A percentile compares a stretch with the other conserved stretches of the same genome.
These are phyloP conservation scores for Drosophila testacea DNA, from an alignment of 2,888 invertebrate species.

Conservation along the genomic window DNA sequence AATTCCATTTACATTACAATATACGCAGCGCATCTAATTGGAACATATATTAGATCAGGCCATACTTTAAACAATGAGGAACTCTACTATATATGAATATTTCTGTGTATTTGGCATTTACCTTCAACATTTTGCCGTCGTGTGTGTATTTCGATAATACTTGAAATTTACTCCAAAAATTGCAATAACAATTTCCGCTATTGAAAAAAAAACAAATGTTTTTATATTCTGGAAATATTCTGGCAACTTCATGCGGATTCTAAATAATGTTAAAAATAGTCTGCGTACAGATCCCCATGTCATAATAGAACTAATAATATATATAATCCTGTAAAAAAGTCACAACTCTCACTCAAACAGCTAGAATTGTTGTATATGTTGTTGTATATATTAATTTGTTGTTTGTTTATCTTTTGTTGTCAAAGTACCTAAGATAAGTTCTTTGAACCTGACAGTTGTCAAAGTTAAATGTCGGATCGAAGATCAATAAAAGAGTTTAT, in stretches of 20 bases:
- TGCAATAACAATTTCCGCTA: background rate
- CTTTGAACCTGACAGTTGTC: background rate
- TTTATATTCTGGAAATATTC: background rate
- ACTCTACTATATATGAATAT: constrained; percentile 21
- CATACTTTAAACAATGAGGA: constrained; percentile 40
- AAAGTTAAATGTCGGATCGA: background rate
- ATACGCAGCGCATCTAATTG: constrained; percentile 58
- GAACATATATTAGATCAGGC: constrained; percentile 9
- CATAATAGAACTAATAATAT: background rate
- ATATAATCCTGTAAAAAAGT: background rate
- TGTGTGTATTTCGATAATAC: background rate
- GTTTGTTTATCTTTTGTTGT: background rate
- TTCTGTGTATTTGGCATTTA: background rate
- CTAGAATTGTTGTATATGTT: too few species aligned
- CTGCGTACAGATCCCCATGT: too few species aligned
- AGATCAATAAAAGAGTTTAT: background rate
- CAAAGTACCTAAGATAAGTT: background rate
- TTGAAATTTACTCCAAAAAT: background rate
- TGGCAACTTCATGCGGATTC: background rate
- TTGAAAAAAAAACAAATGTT: background rate
- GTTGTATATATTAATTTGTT: background rate
- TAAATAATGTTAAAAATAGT: too few species aligned
- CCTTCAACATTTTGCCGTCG: background rate
- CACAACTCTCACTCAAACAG: background rate
- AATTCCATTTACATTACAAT: constrained; percentile 51